These are phyloP conservation scores for Falco columbarius DNA, from an alignment of 2,797 vertebrate species.

Conservation along the genomic window DNA sequence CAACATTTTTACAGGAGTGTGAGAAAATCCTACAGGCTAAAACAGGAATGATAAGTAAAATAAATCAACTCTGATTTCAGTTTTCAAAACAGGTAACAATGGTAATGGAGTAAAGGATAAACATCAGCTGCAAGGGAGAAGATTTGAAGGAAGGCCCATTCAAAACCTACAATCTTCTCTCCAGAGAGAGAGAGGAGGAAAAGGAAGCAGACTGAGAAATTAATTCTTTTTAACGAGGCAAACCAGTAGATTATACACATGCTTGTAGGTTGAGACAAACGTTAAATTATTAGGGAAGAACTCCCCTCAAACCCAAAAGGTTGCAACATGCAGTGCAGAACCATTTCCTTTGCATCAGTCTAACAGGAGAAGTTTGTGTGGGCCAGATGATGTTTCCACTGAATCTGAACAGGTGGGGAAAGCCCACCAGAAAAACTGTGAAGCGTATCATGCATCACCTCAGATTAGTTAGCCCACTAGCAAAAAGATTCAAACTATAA, in stretches of 20 bases:
- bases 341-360: not conserved
- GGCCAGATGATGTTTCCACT: not conserved
- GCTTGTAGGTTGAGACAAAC: not conserved
- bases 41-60: not conserved
- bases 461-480: accelerated
- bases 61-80: not conserved
- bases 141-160: not conserved
- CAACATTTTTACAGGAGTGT: not conserved
- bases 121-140: not conserved
- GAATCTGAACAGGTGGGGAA: not conserved
- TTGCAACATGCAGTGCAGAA: accelerated
- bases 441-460: not conserved
- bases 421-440: not conserved
- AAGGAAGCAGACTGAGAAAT: not conserved
- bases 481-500: not conserved
- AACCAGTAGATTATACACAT: not conserved
- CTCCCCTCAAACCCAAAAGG: not conserved
- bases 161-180: not conserved
- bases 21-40: not conserved
- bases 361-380: not conserved
- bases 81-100: not conserved
- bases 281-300: not conserved
- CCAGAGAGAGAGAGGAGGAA: not conserved
- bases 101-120: not conserved
- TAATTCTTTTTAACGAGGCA: not conserved